These are phyloP conservation scores for Scaptomyza graminum DNA, from an alignment of 1,140 invertebrate species.

Conservation along the genomic window DNA sequence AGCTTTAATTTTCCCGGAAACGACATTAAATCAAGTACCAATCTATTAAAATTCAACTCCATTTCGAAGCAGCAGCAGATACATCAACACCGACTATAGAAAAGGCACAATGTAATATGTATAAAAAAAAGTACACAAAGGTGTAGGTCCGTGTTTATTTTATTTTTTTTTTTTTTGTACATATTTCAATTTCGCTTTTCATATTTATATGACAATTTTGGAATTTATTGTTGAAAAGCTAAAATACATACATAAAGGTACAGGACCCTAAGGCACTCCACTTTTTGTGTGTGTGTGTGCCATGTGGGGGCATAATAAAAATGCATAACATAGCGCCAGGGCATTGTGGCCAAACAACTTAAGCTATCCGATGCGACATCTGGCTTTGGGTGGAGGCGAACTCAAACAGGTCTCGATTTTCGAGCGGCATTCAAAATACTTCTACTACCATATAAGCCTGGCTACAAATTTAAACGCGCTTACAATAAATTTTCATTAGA, in stretches of 20 bases:
- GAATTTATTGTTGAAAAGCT: slow-evolving; percentile 60
- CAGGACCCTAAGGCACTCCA: neutral
- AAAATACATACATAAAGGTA: slow-evolving; percentile 4
- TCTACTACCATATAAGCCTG: slow-evolving; percentile 27
- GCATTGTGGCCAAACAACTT: slow-evolving; percentile 20
- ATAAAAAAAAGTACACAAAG: slow-evolving; percentile 42
- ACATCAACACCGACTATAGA: slow-evolving; percentile 8
- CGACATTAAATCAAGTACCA: neutral
- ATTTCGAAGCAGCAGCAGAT: no score
- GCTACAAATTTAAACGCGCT: slow-evolving; percentile 75
- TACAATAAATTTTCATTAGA: slow-evolving; percentile 77
- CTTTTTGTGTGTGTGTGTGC: no score
- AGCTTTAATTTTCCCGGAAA: neutral
- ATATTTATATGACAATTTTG: slow-evolving; percentile 76
- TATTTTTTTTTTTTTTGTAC: neutral
- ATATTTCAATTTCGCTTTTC: neutral
- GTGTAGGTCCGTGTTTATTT: neutral
- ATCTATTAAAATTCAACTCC: neutral
- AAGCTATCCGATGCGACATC: neutral
- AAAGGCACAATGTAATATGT: neutral
- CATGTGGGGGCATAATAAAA: slow-evolving; percentile 69
- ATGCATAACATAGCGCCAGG: slow-evolving; percentile 65
- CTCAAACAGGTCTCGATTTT: slow-evolving; percentile 23
- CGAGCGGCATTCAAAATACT: slow-evolving; percentile 4
- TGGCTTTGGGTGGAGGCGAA: neutral